Base-by-base conservation (phyloP, 2,888 invertebrate genomes). In the Phortica magna region DNA sequence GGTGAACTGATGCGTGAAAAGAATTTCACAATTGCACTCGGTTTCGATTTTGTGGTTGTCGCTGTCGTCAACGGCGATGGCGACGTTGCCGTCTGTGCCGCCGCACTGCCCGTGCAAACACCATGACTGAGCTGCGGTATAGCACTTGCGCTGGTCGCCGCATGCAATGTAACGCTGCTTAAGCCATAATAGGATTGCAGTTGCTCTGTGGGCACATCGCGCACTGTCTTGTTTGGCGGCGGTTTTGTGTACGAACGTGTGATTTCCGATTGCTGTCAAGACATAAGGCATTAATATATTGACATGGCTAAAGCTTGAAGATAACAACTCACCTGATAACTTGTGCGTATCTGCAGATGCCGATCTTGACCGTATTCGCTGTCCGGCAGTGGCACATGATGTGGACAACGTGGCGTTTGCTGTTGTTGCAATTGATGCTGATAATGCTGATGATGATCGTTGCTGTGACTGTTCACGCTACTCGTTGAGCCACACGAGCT, bases 171-270 rank as follows among this genome's bases (percentile, higher is more conserved):
- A 73, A 76, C 61, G 22, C 74, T 78, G 74, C 78, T 83, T 22
- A 80, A 77, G 65, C 81, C 78, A 73, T 81, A 81, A 67, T 78
- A 78, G 78, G 78, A 74, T 61, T 61, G 61, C 42, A 71, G 70
- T 14, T 71, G 70, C 31, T 71, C 70, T 14, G 70, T 71, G 88
- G 94, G 94, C 91, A 94, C 94, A 93, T 94, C 94, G 93, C 94
- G 93, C 91, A 94, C 94, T 91, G 94, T 94, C 92, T 94, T 94
- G 92, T 94, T 94, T 89, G 94, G 94, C 86, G 94, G 94, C 88
- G 94, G 94, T 92, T 94, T 94, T 83, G 94, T 94, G 88, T 94
- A 94, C 91, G 94, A 94, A 91, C 94, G 93, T 90, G 94, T 94
- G 93, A 94, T 93, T 93, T 94, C 94, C 92, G 94, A 94, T 93